These are phyloP conservation scores for Telenomus remus DNA, from an alignment of 1,140 invertebrate genomes.

Conservation along the genomic window DNA sequence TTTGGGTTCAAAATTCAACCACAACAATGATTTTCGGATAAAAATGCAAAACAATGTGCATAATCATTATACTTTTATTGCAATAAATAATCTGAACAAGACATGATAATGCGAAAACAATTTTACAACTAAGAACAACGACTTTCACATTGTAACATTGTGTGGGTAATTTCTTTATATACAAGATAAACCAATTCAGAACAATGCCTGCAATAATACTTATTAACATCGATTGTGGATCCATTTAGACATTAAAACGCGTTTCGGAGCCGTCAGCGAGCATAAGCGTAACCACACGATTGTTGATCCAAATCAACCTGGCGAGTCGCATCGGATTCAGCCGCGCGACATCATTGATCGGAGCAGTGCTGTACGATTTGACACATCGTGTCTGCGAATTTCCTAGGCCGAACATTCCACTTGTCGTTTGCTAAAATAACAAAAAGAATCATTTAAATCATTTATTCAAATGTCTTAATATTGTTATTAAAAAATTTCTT, in stretches of 20 bases:
- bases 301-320: conserved; percentile 92
- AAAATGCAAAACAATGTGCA: no score
- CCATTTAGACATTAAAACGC: conserved; percentile 87
- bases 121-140: conserved; percentile 48
- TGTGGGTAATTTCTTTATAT: conserved; percentile 27
- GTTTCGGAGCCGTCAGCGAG: conserved; percentile 94
- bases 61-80: conserved; percentile 33
- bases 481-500: no score
- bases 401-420: conserved; percentile 92
- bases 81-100: conserved; percentile 48
- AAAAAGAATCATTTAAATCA: conserved; percentile 31
- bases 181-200: conserved; percentile 37
- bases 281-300: conserved; percentile 93
- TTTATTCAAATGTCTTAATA: no score
- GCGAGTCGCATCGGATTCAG: conserved; percentile 92
- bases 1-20: no score
- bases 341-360: conserved; percentile 90
- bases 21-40: no score
- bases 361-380: conserved; percentile 94
- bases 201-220: conserved; percentile 48
- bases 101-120: conserved; percentile 44
- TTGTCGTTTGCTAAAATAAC: conserved; percentile 78
- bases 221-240: conserved; percentile 14
- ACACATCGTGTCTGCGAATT: conserved; percentile 93
- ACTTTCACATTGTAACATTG: conserved; percentile 34